Evolutionary conservation across 2,113 vertebrate genomes (phyloP), one percentile per base, ranked within the genome.

Genomic region (Nyctibius bracteatus): DNA sequence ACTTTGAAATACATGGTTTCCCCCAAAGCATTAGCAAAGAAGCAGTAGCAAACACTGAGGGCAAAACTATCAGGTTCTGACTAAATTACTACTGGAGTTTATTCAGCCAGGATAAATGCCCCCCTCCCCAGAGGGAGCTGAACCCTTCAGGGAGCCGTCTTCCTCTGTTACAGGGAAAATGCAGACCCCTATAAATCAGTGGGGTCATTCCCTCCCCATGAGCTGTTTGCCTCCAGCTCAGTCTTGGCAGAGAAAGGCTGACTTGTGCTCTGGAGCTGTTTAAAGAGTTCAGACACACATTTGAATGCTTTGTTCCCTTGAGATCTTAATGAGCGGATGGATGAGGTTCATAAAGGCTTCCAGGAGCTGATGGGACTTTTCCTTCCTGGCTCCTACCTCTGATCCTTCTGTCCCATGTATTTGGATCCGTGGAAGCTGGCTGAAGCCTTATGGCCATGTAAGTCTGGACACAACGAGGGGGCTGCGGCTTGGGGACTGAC

Each of bases 161-260:
- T 35, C 43, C 39, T 30, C 71, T 77, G 12, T 15, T 12, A 12
- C 17, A 70, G 63, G 57, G 39, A 30, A 63, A 59, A 52, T 16
- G 8, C 49, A 18, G n/a, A 57, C 25, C 25, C 17, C 3, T 1
- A 9, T 18, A 39, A 27, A 71, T 54, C 33, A 13, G 19, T 11
- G 39, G 47, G 54, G 16, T 47, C 2, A 0, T 52, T 81, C 33
- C 35, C 35, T 81, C 18, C 22, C 44, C 0, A 0, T 7, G 52
- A 70, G 16, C 55, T 58, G 4, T 65, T 58, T 71, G 65, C 35
- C 39, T 41, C 35, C 51, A 30, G 72, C 63, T 52, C 62, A 22
- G 37, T 27, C 67, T 58, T 23, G 52, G 62, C 52, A 28, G 54
- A 49, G 67, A 33, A 52, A 27, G 17, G 6, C 78, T 20, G n/a